phyloP scores from a whole-genome alignment of 1,140 invertebrate genomes.

The Anastatus disparis region DNA sequence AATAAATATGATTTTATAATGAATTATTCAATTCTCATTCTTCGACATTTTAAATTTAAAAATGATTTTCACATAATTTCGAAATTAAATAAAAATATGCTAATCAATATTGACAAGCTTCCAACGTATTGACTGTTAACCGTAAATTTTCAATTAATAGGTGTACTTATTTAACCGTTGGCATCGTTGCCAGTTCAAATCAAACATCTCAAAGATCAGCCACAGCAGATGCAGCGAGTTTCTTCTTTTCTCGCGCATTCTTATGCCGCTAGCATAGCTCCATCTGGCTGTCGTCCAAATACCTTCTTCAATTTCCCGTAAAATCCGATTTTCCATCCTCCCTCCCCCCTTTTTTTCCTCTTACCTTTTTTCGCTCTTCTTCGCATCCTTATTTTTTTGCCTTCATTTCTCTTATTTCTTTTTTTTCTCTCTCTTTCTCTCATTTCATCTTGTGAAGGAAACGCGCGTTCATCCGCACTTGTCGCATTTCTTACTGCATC shows the following conservation, averaged over 20 bases:
- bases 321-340: conserved; percentile 40
- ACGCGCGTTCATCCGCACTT: background rate
- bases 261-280: conserved; percentile 26
- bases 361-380: background rate
- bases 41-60: too few relatives aligned
- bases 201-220: conserved; percentile 14
- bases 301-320: conserved; percentile 45
- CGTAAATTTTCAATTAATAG: too few relatives aligned
- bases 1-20: too few relatives aligned
- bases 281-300: conserved; percentile 38
- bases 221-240: background rate
- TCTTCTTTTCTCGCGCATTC: conserved; percentile 5
- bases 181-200: background rate
- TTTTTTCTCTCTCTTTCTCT: background rate
- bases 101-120: too few relatives aligned
- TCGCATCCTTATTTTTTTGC: too few relatives aligned
- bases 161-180: background rate
- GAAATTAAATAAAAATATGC: too few relatives aligned
- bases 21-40: too few relatives aligned
- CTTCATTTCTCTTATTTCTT: background rate
- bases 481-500: background rate
- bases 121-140: too few relatives aligned
- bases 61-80: too few relatives aligned
- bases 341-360: background rate
- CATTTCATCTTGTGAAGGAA: too few relatives aligned